These are phyloP conservation scores for Trichopria drosophilae DNA, from an alignment of 2,888 invertebrate species.

Conservation along the genomic window DNA sequence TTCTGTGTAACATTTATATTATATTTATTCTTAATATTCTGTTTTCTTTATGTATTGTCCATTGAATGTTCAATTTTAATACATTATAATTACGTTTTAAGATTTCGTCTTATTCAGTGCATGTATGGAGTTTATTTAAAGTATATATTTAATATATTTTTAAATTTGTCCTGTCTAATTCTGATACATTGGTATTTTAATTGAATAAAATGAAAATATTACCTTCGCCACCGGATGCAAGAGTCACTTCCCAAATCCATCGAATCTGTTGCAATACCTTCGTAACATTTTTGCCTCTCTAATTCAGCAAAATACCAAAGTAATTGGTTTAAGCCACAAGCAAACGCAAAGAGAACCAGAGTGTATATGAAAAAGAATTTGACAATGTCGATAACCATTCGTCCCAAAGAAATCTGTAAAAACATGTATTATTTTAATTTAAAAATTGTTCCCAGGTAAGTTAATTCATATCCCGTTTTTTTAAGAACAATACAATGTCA, in stretches of 20 bases:
- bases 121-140: no score
- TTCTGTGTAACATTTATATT: no score
- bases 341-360: slow-evolving; percentile 86
- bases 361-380: slow-evolving; percentile 91
- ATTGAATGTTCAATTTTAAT: no score
- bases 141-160: no score
- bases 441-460: neutral
- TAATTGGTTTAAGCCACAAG: slow-evolving; percentile 88
- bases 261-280: slow-evolving; percentile 71
- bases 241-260: slow-evolving; percentile 77
- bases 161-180: no score
- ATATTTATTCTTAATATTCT: no score
- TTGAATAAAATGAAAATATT: slow-evolving; percentile 43
- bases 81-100: no score
- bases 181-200: no score
- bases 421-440: slow-evolving; percentile 59
- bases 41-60: no score
- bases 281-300: slow-evolving; percentile 79
- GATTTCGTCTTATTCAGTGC: no score
- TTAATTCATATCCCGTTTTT: no score
- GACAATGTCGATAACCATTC: slow-evolving; percentile 88
- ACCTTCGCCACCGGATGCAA: slow-evolving; percentile 84
- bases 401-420: slow-evolving; percentile 85
- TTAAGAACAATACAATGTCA: no score
- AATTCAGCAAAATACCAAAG: slow-evolving; percentile 93